Evolutionary conservation across 1,140 invertebrate species (phyloP), one percentile per base, ranked within the genome.

Genomic region (Aphis craccivora): DNA sequence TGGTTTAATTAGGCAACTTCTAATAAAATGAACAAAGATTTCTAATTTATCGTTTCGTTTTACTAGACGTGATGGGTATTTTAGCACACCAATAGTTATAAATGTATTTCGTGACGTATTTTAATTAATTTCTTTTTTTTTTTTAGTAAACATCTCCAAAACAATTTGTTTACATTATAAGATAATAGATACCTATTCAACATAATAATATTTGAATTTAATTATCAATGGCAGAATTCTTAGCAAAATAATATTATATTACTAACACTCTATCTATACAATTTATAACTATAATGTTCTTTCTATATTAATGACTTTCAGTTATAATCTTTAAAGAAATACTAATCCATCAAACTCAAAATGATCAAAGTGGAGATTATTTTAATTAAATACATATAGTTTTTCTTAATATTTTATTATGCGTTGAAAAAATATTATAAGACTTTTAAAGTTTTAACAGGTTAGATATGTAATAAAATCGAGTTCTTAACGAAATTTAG

Each of bases 41-140:
- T 90, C 40, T 90, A 60, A 90, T 90, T 90, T 90, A 90, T 90
- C 22, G 53, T 60, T 76, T 90, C 22, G 53, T 60, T 76, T 76
- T n/a, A 45, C 55, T 23, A 14, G 40, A 90, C 55, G 53, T 18
- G 88, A 60, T 90, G 14, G 53, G 18, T 45, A 30, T 43, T 53
- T 30, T 43, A 11, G n/a, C 6, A 67, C 89, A 67, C 67, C 37
- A 22, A 90, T 90, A 90, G 53, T 67, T 76, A 90, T 14, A 43
- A 67, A 90, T 90, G 53, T 67, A 20, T 1, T 23, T 20, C 11
- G 30, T 45, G 37, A 90, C 89, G 1, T 14, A 55, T 43, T 45
- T 67, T 30, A 35, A 35, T 88, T n/a, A n/a, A n/a, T 67, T 60
- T 0, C 20, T 90, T 60, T 67, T 90, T 60, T 89, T 37, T 40